These are phyloP conservation scores for Brachyalestes nurse DNA, from an alignment of 2,797 vertebrate species.

Conservation along the genomic window DNA sequence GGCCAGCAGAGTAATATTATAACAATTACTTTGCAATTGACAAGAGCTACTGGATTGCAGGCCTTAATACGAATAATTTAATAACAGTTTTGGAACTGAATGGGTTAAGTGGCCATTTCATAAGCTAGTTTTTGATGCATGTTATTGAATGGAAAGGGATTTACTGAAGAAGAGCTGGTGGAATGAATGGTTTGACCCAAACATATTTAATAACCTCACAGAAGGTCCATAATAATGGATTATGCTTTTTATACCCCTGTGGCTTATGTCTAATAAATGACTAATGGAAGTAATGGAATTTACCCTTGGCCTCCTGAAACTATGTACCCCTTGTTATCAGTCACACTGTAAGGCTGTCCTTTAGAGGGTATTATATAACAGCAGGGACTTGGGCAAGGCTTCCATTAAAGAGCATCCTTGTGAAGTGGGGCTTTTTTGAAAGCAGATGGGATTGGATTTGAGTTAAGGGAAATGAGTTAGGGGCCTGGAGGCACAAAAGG, in stretches of 20 bases:
- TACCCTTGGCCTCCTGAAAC: slow-evolving; percentile 20
- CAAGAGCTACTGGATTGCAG: neutral
- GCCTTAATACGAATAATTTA: neutral
- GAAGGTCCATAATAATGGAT: slow-evolving; percentile 28
- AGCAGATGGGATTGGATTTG: slow-evolving; percentile 67
- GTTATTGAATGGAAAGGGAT: slow-evolving; percentile 11
- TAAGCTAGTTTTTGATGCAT: slow-evolving; percentile 14
- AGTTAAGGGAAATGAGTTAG: slow-evolving; percentile 63
- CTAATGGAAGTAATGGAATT: slow-evolving; percentile 33
- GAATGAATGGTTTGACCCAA: slow-evolving; percentile 1
- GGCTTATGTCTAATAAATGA: slow-evolving; percentile 35
- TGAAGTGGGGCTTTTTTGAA: slow-evolving; percentile 51
- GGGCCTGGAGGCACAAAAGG: slow-evolving; percentile 66
- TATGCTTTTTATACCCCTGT: slow-evolving; percentile 28
- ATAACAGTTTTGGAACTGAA: neutral
- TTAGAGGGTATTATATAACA: slow-evolving; percentile 73
- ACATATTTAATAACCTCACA: slow-evolving; percentile 11
- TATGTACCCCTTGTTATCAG: slow-evolving; percentile 33
- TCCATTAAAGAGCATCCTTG: slow-evolving; percentile 73
- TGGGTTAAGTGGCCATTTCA: neutral
- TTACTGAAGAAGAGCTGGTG: neutral
- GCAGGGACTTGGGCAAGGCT: slow-evolving; percentile 59
- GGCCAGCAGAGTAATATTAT: neutral
- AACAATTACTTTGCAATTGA: neutral
- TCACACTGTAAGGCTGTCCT: slow-evolving; percentile 54